A percentile compares a stretch with the other conserved stretches of the same genome.
Conservation (phyloP, 2,113 vertebrate genomes). For the Galemys pyrenaicus region DNA sequence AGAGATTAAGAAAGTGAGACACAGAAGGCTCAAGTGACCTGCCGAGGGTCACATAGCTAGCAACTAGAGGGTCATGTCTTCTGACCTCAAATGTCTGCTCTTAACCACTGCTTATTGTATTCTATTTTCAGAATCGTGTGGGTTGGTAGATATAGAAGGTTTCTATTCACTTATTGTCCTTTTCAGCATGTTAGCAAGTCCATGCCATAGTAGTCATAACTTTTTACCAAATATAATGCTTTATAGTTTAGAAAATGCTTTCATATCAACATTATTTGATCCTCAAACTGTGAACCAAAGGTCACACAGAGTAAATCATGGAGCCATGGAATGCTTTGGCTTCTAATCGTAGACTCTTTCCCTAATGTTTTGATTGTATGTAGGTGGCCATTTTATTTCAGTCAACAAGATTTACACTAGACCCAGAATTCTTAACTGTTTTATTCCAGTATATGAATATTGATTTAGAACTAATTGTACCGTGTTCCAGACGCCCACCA, state of each 20-base stretch:
- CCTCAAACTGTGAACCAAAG: not conserved
- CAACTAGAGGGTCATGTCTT: not conserved
- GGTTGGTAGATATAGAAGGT: not conserved
- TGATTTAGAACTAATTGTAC: not conserved
- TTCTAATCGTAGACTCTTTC: not conserved
- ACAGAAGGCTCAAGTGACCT: not conserved
- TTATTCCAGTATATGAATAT: not conserved
- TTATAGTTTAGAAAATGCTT: slow-evolving; percentile 9
- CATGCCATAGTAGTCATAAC: not conserved
- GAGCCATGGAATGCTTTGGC: not conserved
- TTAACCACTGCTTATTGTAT: not conserved
- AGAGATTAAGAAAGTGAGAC: slow-evolving; percentile 3
- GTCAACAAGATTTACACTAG: not conserved
- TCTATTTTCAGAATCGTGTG: not conserved
- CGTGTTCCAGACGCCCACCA: not conserved
- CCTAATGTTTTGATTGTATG: not conserved
- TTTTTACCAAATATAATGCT: slow-evolving; percentile 36
- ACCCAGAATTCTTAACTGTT: slow-evolving; percentile 21
- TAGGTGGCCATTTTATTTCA: not conserved
- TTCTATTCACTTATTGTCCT: not conserved
- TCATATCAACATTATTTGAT: slow-evolving; percentile 12
- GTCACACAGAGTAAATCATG: not conserved
- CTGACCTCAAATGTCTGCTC: not conserved
- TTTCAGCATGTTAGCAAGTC: slow-evolving; percentile 13
- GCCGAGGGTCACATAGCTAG: not conserved